Conservation (phyloP, 2,888 invertebrate genomes). For the Ceriagrion tenellum region DNA sequence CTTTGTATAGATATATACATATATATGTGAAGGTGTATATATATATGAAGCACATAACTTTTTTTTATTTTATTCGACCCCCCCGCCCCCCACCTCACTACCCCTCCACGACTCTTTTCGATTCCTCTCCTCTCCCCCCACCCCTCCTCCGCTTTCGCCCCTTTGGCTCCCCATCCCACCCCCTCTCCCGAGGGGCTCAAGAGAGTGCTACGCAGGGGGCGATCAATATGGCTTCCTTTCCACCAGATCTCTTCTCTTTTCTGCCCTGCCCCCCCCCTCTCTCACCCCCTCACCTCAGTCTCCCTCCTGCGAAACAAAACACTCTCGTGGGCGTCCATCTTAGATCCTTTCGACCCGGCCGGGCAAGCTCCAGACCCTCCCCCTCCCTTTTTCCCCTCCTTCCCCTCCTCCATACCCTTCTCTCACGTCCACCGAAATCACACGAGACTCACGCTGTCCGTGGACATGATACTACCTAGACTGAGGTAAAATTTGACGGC, state of each 20-base stretch:
- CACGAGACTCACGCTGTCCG: neutral
- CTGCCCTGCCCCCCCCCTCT: neutral
- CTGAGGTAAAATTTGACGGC: no score
- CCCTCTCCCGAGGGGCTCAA: neutral
- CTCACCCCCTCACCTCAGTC: neutral
- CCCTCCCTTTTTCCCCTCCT: neutral
- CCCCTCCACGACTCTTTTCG: constrained; percentile 12
- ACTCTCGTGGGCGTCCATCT: constrained; percentile 64
- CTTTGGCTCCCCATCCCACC: neutral
- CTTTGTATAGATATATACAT: neutral
- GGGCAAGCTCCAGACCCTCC: neutral
- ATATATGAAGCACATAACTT: neutral
- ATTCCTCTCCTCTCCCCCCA: neutral
- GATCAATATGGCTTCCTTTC: constrained; percentile 67
- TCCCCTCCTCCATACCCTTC: neutral
- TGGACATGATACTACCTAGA: neutral
- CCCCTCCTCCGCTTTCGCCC: neutral
- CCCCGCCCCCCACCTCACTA: neutral
- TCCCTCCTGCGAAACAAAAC: constrained; percentile 47
- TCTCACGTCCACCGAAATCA: neutral
- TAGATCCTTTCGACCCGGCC: constrained; percentile 63
- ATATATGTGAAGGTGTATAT: neutral
- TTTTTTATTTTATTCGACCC: neutral
- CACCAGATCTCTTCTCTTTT: constrained; percentile 54
- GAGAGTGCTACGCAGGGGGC: constrained; percentile 52